A percentile compares a stretch with the other conserved stretches of the same genome.
These are phyloP conservation scores for Mellivora capensis DNA, from an alignment of 2,113 vertebrate genomes.

Conservation along the genomic window DNA sequence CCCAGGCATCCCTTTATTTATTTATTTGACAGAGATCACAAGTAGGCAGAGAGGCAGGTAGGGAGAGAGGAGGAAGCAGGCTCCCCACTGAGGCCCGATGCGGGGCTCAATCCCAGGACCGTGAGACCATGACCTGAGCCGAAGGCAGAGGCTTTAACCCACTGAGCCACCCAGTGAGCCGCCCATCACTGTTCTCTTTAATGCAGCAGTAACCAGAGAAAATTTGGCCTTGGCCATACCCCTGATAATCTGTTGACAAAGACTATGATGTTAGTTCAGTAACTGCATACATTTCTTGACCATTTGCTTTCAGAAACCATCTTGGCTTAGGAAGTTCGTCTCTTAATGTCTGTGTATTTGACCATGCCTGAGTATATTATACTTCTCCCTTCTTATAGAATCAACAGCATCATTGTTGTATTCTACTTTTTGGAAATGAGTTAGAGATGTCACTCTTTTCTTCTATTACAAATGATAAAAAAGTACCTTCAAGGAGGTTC, in stretches of 20 bases:
- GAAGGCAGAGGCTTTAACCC: too few species aligned
- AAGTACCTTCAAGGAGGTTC: not conserved
- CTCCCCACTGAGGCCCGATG: too few species aligned
- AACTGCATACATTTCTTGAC: rapidly evolving
- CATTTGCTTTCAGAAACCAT: not conserved
- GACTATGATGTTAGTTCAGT: not conserved
- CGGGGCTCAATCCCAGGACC: too few species aligned
- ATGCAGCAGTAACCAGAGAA: not conserved
- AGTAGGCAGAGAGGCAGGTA: too few species aligned
- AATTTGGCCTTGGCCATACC: not conserved
- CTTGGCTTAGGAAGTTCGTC: not conserved
- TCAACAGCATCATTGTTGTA: not conserved
- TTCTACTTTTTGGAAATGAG: not conserved
- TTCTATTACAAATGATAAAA: constrained; percentile 22
- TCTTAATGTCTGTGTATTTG: not conserved
- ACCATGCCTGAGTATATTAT: not conserved
- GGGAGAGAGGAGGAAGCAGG: too few species aligned
- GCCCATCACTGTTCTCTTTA: constrained; percentile 46
- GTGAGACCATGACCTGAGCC: too few species aligned
- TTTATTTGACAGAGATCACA: too few species aligned
- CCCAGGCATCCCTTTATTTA: too few species aligned
- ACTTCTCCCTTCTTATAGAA: not conserved
- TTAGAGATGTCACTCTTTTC: not conserved
- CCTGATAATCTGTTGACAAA: not conserved
- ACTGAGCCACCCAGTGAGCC: too few species aligned